Evolutionary conservation across 92 coral and sea anemone species (phyloP), one percentile per base, ranked within the genome.

Genomic region (Umimayanthus kanabou): DNA sequence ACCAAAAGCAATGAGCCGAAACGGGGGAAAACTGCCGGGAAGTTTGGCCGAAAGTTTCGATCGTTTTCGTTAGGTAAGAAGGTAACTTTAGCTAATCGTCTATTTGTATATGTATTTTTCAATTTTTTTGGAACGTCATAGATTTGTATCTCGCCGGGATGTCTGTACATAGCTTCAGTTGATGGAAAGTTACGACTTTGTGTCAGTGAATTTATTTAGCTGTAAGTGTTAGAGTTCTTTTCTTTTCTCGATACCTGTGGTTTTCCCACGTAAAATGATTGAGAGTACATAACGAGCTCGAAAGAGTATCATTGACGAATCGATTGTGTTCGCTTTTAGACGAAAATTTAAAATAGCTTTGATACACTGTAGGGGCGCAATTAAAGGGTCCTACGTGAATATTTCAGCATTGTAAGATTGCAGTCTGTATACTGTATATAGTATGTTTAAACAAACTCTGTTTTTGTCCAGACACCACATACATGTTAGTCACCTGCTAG

Each of bases 11-110:
- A 37, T 28, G 74, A 73, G 42, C 55, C 79, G 16, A 83, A 47
- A 23, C 77, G 78, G 9, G 76, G 77, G 1, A 83, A 22, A 83
- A 43, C 77, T 28, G 78, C 18, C 6, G 87, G 87, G 37, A 83
- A 45, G 14, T 83, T 83, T 14, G 87, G 87, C 58, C 64, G 87
- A 53, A 83, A 55, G n/a, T 29, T 83, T 42, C 87, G 87, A 20
- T 83, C 87, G 14, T 83, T 83, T 83, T 83, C 87, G 2, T 65
- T 83, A 26, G 77, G 50, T 47, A 6, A 47, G 50, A 6, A 47
- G 50, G 65, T 83, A 69, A 70, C 30, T 28, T 47, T 8, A 9
- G n/a, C 50, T 47, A 15, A 82, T 39, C 16, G 23, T 40, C 18
- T 14, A 22, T 33, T 16, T 20, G 10, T 39, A 39, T 55, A 40